Percentiles rank a stretch among this genome's conserved stretches.
Conservation (phyloP, 2,113 vertebrate species). For the Protobothrops flavoviridis region DNA sequence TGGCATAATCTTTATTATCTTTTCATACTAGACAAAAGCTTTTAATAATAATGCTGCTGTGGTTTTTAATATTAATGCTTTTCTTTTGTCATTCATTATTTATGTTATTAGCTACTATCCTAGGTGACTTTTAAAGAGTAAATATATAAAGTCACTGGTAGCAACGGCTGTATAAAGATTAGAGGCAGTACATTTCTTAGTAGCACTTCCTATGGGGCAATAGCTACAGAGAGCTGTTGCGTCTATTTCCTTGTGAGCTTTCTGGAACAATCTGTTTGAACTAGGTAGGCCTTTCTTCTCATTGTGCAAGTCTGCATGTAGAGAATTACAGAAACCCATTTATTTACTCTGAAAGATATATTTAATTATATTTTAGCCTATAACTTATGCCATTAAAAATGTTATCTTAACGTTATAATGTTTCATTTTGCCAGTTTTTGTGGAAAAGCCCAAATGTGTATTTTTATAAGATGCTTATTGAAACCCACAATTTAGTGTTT, state of each 20-base stretch:
- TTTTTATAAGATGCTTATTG: slow-evolving; percentile 43
- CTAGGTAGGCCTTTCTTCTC: neutral
- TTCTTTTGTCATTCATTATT: neutral
- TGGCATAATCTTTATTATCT: neutral
- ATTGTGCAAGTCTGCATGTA: neutral
- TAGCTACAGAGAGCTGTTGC: neutral
- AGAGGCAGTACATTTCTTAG: neutral
- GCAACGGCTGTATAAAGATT: neutral
- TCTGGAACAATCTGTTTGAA: neutral
- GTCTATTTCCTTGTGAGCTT: neutral
- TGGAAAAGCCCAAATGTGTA: slow-evolving; percentile 11
- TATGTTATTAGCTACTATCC: neutral
- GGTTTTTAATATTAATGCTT: neutral
- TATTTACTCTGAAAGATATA: neutral
- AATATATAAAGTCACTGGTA: neutral
- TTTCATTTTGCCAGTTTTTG: slow-evolving; percentile 24
- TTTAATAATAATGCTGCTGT: neutral
- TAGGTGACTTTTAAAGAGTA: neutral
- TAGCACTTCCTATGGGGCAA: neutral
- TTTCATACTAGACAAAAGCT: neutral
- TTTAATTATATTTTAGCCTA: neutral
- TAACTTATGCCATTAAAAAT: neutral
- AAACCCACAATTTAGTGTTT: slow-evolving; percentile 36
- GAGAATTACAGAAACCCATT: neutral
- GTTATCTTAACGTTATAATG: neutral